A percentile compares a stretch with the other conserved stretches of the same genome.
These are phyloP conservation scores for Actinia equina DNA, from an alignment of 64 coral and sea anemone species.

Conservation along the genomic window DNA sequence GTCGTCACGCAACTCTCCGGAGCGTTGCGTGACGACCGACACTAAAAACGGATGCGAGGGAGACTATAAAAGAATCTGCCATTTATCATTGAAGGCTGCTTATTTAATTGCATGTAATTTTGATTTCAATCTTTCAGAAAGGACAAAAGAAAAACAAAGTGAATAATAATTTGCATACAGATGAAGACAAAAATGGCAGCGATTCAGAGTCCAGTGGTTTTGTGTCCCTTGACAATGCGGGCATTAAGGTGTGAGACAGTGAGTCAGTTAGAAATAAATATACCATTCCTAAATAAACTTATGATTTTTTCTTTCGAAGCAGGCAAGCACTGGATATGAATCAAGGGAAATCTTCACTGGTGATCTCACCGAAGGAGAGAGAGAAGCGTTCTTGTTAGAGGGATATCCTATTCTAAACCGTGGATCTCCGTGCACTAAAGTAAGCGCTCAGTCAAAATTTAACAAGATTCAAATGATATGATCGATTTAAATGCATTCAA, in stretches of 20 bases:
- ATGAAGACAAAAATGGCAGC: background rate
- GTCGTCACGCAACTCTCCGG: too few species aligned
- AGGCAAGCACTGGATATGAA: background rate
- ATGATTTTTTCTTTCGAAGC: background rate
- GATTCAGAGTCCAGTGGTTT: conserved; percentile 6
- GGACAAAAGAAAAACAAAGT: background rate
- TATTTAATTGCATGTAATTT: background rate
- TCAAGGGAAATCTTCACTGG: background rate
- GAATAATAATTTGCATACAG: background rate
- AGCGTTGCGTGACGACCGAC: too few species aligned
- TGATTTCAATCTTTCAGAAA: background rate
- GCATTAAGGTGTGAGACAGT: background rate
- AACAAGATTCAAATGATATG: too few species aligned
- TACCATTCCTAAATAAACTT: too few species aligned
- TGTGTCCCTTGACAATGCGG: background rate
- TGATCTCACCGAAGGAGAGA: background rate
- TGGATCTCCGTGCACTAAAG: background rate
- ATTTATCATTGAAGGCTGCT: too few species aligned
- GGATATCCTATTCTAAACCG: background rate
- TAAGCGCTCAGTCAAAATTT: background rate
- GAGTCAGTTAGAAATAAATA: too few species aligned
- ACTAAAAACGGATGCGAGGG: too few species aligned
- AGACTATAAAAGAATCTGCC: too few species aligned
- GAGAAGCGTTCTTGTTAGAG: background rate
- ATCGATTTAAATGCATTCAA: background rate